Evolutionary conservation across 30 jellyfish, hydroid and myxozoan genomes (phyloP).

Genomic region (Aurelia sp.): DNA sequence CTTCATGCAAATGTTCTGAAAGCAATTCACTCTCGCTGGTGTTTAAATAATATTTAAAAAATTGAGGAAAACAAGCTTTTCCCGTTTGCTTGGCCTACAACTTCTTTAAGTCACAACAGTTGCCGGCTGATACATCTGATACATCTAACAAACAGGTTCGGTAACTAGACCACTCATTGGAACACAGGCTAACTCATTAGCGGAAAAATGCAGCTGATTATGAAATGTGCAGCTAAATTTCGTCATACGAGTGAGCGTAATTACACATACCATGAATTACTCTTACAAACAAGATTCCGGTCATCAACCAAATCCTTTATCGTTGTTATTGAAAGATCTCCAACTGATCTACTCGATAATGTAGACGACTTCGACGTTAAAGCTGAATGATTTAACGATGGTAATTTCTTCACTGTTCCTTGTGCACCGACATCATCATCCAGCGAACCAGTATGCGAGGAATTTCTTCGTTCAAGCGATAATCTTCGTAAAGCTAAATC

Average conservation of each 20-base stretch:
- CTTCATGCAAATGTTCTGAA: too few relatives aligned
- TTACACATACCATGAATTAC: slow-evolving; percentile 62
- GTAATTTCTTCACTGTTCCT: slow-evolving; percentile 52
- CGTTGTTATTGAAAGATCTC: slow-evolving; percentile 41
- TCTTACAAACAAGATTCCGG: slow-evolving; percentile 69
- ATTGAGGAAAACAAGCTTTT: too few relatives aligned
- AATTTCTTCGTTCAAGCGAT: slow-evolving; percentile 18
- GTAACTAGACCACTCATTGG: too few relatives aligned
- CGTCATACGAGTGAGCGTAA: too few relatives aligned
- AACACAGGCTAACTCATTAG: too few relatives aligned
- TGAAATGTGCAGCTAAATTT: too few relatives aligned
- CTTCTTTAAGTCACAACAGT: too few relatives aligned
- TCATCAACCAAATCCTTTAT: slow-evolving; percentile 34
- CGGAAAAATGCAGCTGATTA: too few relatives aligned
- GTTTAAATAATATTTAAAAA: neutral
- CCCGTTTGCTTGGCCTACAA: too few relatives aligned
- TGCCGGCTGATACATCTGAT: too few relatives aligned
- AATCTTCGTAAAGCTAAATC: slow-evolving; percentile 19
- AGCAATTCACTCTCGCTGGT: neutral
- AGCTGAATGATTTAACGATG: slow-evolving; percentile 56
- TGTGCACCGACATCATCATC: slow-evolving; percentile 58
- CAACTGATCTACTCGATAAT: slow-evolving; percentile 39
- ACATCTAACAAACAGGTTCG: too few relatives aligned
- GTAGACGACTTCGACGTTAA: slow-evolving; percentile 23
- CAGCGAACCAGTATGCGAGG: slow-evolving; percentile 46